phyloP scores from a whole-genome alignment of 2,113 vertebrate genomes.

The Catagonus wagneri region DNA sequence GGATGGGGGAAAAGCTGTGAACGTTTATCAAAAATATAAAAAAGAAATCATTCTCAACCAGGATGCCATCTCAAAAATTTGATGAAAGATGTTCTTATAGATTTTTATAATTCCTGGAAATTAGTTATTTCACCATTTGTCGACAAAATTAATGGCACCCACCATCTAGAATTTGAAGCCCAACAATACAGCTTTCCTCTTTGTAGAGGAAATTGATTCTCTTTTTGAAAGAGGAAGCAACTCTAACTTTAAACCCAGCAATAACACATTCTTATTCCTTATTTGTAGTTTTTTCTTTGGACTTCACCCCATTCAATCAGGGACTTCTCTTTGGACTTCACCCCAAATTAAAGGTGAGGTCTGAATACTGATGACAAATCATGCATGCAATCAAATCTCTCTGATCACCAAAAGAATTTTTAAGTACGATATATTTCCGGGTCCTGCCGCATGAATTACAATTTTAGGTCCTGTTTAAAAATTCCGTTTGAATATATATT shows the following conservation, averaged over 20 bases:
- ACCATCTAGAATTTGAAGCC: not conserved
- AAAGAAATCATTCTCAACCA: not conserved
- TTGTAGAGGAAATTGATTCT: not conserved
- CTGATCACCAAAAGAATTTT: not conserved
- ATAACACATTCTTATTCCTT: not conserved
- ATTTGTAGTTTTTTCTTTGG: constrained; percentile 10
- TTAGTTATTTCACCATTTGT: not conserved
- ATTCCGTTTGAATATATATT: not conserved
- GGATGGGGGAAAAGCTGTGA: not conserved
- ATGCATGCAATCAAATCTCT: not conserved
- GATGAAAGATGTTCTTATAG: not conserved
- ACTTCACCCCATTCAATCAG: not conserved
- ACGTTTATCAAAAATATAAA: not conserved
- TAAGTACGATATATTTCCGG: not conserved
- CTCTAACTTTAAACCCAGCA: constrained; percentile 10
- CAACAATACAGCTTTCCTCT: not conserved
- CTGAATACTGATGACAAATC: constrained; percentile 36
- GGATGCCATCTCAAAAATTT: not conserved
- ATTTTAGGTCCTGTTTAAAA: not conserved
- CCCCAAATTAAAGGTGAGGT: not conserved
- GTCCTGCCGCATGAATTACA: not conserved
- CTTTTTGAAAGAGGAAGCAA: constrained; percentile 25
- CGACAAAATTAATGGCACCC: not conserved
- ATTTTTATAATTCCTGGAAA: not conserved
- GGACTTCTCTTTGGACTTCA: constrained; percentile 35